Evolutionary conservation across 2,113 vertebrate species (phyloP).

Genomic region (Typhlomys cinereus): DNA sequence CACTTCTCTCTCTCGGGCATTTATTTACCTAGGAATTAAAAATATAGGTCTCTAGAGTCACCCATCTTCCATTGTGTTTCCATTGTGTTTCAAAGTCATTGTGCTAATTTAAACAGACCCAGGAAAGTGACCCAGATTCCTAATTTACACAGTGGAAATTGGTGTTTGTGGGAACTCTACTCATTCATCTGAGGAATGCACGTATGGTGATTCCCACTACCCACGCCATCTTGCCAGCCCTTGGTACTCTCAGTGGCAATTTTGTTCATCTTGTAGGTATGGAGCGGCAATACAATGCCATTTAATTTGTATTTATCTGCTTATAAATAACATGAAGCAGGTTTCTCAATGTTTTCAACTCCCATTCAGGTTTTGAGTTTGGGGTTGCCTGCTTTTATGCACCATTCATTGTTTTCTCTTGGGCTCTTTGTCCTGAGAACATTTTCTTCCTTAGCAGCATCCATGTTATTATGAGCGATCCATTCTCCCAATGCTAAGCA

Average conservation of each 20-base stretch:
- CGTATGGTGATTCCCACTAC: not conserved
- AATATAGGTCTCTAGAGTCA: not conserved
- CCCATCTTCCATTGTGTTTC: not conserved
- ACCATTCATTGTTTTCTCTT: not conserved
- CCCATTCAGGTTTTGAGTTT: conserved; percentile 27
- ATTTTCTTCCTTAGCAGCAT: not conserved
- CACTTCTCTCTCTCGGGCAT: not conserved
- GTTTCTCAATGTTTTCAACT: not conserved
- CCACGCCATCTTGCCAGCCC: not conserved
- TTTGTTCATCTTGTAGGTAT: conserved; percentile 7
- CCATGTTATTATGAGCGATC: not conserved
- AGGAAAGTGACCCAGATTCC: not conserved
- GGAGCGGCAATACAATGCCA: not conserved
- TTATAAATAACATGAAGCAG: not conserved
- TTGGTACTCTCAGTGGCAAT: conserved; percentile 38
- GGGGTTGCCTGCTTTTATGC: not conserved
- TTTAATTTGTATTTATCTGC: not conserved
- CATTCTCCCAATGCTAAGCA: not conserved
- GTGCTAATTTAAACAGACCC: not conserved
- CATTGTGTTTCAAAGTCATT: not conserved
- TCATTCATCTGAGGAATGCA: not conserved
- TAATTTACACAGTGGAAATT: not conserved
- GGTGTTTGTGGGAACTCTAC: not conserved
- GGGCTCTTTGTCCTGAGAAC: not conserved
- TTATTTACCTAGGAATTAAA: not conserved